These are phyloP conservation scores for Rhinopomastus cyanomelas DNA, from an alignment of 2,113 vertebrate species.

Conservation along the genomic window DNA sequence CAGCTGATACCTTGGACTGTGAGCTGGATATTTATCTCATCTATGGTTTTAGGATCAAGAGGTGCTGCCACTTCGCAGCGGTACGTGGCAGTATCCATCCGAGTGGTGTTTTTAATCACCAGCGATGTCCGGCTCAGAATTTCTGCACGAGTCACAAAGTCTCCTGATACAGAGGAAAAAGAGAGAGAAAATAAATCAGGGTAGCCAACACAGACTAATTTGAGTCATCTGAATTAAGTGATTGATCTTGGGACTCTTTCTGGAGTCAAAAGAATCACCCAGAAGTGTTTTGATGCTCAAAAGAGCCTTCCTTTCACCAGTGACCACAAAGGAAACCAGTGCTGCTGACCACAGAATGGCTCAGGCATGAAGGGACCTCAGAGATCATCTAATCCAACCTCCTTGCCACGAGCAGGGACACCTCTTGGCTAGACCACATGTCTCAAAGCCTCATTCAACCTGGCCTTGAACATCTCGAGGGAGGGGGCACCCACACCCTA, in stretches of 20 bases:
- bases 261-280: not conserved
- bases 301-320: not conserved
- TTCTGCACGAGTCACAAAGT: slow-evolving; percentile 85
- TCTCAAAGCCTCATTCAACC: too few relatives aligned
- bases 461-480: too few relatives aligned
- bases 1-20: slow-evolving; percentile 85
- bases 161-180: slow-evolving; percentile 74
- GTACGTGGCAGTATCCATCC: slow-evolving; percentile 89
- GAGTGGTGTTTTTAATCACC: slow-evolving; percentile 88
- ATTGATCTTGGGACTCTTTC: not conserved
- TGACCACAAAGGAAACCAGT: too few relatives aligned
- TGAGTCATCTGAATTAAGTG: not conserved
- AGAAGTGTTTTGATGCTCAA: not conserved
- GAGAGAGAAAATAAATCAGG: not conserved
- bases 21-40: slow-evolving; percentile 92
- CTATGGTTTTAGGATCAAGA: slow-evolving; percentile 87
- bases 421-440: too few relatives aligned
- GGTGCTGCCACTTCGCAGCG: slow-evolving; percentile 94
- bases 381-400: too few relatives aligned
- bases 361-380: too few relatives aligned
- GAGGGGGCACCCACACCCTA: too few relatives aligned
- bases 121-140: slow-evolving; percentile 88
- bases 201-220: not conserved
- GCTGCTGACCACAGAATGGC: too few relatives aligned
- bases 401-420: too few relatives aligned